Base-by-base conservation (phyloP, 1,140 invertebrate species). In the Semibalanus balanoides region DNA sequence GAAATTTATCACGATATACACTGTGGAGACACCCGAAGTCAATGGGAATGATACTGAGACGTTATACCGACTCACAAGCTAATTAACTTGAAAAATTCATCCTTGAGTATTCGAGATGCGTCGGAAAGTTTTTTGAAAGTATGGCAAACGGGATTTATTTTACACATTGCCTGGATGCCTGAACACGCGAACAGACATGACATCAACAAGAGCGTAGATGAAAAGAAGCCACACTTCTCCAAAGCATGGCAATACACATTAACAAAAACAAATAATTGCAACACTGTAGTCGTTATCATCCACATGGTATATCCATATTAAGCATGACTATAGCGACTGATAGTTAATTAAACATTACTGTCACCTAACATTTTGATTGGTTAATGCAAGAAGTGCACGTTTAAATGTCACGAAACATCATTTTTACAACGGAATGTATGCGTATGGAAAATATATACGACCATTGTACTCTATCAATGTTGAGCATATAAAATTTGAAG, bases 251-350 rank as follows among this genome's bases (percentile, higher is more conserved):
- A 64, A 64, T 64, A 64, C 51, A 64, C 51, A 64, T 64, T 22
- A 64, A 14, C 11, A 64, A 64, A 64, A 64, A 64, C 51, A 64
- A 64, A 64, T 64, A 64, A 64, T 64, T 64, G 51, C 51, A 64
- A 64, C 51, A 64, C 51, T 64, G 51, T 64, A 64, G 22, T 64
- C 51, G 51, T 11, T 64, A 64, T 64, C 51, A 25, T 64, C 51
- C 51, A 64, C 51, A 64, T 64, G 51, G 51, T 64, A 64, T 64
- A 64, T 64, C 51, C 51, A 64, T 64, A 64, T 64, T 64, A 64
- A 64, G 51, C 51, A 64, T 64, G 51, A 64, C 51, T 64, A 64
- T 64, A 64, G 51, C 51, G 51, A 64, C 51, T 25, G 51, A 64
- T 64, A 14, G 51, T 64, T 64, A 64, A 64, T 64, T 22, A 64